Conservation (phyloP, 2,797 vertebrate species). For the Lophius americanus region DNA sequence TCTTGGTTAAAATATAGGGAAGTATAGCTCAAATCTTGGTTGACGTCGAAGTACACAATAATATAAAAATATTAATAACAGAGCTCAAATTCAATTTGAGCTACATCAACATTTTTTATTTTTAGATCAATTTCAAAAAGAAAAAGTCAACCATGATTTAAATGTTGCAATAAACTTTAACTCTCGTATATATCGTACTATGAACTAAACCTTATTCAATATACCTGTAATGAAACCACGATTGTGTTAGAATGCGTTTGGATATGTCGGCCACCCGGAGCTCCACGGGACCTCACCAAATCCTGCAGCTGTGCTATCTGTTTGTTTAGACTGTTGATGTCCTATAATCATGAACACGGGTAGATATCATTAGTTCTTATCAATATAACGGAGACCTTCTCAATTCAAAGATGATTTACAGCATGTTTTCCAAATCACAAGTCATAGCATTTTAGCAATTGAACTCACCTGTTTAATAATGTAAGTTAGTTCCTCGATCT, state of each 20-base stretch:
- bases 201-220: background rate
- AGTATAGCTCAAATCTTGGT: background rate
- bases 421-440: background rate
- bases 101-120: too few species aligned
- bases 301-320: conserved; percentile 95
- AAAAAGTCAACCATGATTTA: background rate
- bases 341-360: conserved; percentile 73
- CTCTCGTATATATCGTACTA: background rate
- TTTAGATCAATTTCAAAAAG: background rate
- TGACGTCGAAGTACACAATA: background rate
- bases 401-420: background rate
- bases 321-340: conserved; percentile 94
- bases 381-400: background rate
- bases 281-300: conserved; percentile 85
- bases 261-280: conserved; percentile 88
- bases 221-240: conserved; percentile 91
- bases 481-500: conserved; percentile 94
- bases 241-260: conserved; percentile 94
- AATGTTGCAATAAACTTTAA: background rate
- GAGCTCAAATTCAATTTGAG: background rate
- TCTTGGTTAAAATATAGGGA: background rate
- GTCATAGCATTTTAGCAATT: background rate
- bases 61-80: background rate
- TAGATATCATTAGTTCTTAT: background rate
- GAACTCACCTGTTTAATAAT: conserved; percentile 92